Evolutionary conservation across 2,888 invertebrate genomes (phyloP).

Genomic region (Aricia artaxerxes): DNA sequence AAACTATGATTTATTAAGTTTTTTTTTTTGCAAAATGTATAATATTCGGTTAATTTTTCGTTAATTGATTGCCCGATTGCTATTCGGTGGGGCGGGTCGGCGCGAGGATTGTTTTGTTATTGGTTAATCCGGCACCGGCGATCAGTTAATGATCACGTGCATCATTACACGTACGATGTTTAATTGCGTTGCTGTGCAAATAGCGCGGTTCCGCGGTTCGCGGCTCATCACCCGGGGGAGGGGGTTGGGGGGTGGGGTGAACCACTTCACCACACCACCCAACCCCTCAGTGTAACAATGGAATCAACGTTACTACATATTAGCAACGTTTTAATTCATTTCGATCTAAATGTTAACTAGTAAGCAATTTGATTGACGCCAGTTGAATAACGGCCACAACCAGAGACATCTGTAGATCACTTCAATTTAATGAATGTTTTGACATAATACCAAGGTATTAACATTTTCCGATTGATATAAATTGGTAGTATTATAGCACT

Average conservation of each 20-base stretch:
- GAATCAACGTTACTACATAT: background rate
- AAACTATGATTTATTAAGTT: background rate
- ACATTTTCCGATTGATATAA: no score
- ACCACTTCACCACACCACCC: background rate
- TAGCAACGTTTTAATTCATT: background rate
- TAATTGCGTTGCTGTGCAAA: background rate
- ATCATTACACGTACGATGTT: background rate
- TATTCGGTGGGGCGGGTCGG: background rate
- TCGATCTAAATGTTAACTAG: background rate
- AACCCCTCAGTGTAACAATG: background rate
- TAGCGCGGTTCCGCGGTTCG: background rate
- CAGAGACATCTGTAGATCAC: no score
- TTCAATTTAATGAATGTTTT: no score
- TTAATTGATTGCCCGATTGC: background rate
- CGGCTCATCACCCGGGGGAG: background rate
- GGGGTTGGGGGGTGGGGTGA: background rate
- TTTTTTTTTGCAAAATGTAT: background rate
- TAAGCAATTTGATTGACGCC: no score
- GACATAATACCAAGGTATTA: no score
- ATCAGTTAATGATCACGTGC: conserved; percentile 8
- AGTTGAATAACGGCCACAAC: no score
- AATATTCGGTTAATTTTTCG: background rate
- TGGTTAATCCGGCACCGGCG: background rate
- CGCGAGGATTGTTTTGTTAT: background rate
- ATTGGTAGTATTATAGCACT: background rate